Evolutionary conservation across 64 coral and sea anemone genomes (phyloP), one percentile per base, ranked within the genome.

Genomic region (Platygyra sinensis): DNA sequence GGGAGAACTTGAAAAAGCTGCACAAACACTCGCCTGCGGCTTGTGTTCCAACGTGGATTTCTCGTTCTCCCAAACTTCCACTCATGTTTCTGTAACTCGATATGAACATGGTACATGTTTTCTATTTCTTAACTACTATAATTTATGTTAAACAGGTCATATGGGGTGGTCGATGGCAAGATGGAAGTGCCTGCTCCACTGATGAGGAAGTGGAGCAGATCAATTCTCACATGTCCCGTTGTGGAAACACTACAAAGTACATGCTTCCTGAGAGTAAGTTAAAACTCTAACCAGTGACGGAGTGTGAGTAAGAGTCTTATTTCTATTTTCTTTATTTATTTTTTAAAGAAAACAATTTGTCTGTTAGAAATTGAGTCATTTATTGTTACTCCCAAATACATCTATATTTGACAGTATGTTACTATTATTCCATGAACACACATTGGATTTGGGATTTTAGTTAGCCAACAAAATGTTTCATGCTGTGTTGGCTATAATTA

Each of bases 141-240:
- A 87, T 78, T 15, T 94, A 22, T 57, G 57, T 64, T 71, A 20
- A n/a, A n/a, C n/a, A n/a, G n/a, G n/a, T n/a, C n/a, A n/a, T n/a
- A n/a, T n/a, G n/a, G n/a, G n/a, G n/a, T 15, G 14, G 71, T 93
- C 52, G 78, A 30, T 93, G 88, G 95, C 91, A 93, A 87, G 73
- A 82, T 65, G 88, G 91, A 22, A 83, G 75, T 88, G 81, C 91
- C 8, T 88, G 91, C 36, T 78, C 91, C 33, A 98, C 88, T 64
- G 89, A 89, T 25, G 91, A 94, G 65, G 90, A 96, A 88, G 95
- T 94, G 10, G 88, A 91, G 31, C 95, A 93, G 42, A 93, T 97
- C 16, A 97, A 97, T 75, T 30, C 67, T 54, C 63, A 91, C 50
- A 52, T 91, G 75, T 95, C 93, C 13, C 52, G 76, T 17, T 87